Evolutionary conservation across 2,888 invertebrate genomes (phyloP).

Genomic region (Euplexia lucipara): DNA sequence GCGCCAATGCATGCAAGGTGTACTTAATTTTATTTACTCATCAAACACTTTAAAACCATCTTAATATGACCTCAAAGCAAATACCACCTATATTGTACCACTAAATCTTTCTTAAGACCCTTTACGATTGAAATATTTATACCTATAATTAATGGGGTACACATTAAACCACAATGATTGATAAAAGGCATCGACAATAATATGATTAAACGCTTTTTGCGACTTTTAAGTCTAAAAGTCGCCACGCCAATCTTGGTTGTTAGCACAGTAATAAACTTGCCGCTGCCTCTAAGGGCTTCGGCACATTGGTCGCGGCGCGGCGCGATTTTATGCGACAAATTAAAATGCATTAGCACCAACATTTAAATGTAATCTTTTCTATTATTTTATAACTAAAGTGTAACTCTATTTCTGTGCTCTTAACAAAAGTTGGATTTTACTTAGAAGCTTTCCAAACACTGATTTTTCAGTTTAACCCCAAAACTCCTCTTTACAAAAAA

Average conservation of each 20-base stretch:
- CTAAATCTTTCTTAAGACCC: slow-evolving; percentile 20
- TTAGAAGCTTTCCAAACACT: too few species aligned
- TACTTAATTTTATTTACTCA: slow-evolving; percentile 18
- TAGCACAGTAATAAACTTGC: slow-evolving; percentile 53
- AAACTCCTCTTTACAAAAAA: too few species aligned
- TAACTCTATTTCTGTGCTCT: too few species aligned
- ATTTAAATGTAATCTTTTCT: too few species aligned
- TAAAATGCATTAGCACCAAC: neutral
- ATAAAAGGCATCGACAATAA: slow-evolving; percentile 64
- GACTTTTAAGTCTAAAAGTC: slow-evolving; percentile 51
- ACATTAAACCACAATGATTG: slow-evolving; percentile 64
- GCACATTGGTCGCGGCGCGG: neutral
- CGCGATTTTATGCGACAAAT: neutral
- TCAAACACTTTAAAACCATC: neutral
- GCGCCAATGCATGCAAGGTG: neutral
- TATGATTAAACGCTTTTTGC: slow-evolving; percentile 64
- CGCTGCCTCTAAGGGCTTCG: slow-evolving; percentile 20
- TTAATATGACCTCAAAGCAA: slow-evolving; percentile 12
- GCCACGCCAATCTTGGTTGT: slow-evolving; percentile 43
- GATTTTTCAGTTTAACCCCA: too few species aligned
- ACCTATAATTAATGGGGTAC: slow-evolving; percentile 59
- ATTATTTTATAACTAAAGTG: too few species aligned
- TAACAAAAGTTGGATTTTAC: too few species aligned
- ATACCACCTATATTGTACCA: slow-evolving; percentile 9
- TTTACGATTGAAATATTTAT: slow-evolving; percentile 58